Evolutionary conservation across 2,888 invertebrate species (phyloP).

Genomic region (Andrena fulva): DNA sequence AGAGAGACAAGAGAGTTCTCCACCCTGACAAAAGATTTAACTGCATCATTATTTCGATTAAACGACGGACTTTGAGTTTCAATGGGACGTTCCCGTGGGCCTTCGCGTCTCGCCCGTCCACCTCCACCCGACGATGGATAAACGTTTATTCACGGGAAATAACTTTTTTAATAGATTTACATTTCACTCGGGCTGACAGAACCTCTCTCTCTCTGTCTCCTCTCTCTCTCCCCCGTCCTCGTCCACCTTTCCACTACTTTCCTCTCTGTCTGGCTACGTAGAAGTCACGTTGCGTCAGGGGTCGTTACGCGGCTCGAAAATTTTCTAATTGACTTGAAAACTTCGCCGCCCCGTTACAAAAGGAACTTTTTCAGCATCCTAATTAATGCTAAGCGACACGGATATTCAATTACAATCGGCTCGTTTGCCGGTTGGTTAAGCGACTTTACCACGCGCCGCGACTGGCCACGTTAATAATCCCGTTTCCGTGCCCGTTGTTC

Average conservation of each 20-base stretch:
- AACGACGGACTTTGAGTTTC: conserved; percentile 41
- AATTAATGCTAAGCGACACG: conserved; percentile 48
- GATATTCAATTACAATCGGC: conserved; percentile 43
- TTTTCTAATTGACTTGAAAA: conserved; percentile 47
- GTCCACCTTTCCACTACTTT: background rate
- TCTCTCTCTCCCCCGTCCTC: background rate
- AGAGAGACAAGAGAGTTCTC: conserved; percentile 1
- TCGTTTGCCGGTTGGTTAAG: conserved; percentile 12
- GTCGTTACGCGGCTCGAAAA: conserved; percentile 25
- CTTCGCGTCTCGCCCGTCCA: background rate
- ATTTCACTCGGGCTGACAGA: conserved; percentile 12
- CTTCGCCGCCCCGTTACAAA: conserved; percentile 28
- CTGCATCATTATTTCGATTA: conserved; percentile 49
- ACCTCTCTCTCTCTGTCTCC: background rate
- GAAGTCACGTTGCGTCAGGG: background rate
- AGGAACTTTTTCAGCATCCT: conserved; percentile 38
- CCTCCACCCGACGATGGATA: conserved; percentile 12
- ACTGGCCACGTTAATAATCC: background rate
- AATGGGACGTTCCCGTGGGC: conserved; percentile 22
- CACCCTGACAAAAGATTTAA: conserved; percentile 17
- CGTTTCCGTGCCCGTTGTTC: background rate
- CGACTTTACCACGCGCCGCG: background rate
- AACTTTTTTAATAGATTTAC: conserved; percentile 59
- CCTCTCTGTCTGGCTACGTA: too few relatives aligned
- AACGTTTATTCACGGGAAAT: conserved; percentile 53